phyloP scores from a whole-genome alignment of 2,113 vertebrate genomes.

The Nesogale talazaci region DNA sequence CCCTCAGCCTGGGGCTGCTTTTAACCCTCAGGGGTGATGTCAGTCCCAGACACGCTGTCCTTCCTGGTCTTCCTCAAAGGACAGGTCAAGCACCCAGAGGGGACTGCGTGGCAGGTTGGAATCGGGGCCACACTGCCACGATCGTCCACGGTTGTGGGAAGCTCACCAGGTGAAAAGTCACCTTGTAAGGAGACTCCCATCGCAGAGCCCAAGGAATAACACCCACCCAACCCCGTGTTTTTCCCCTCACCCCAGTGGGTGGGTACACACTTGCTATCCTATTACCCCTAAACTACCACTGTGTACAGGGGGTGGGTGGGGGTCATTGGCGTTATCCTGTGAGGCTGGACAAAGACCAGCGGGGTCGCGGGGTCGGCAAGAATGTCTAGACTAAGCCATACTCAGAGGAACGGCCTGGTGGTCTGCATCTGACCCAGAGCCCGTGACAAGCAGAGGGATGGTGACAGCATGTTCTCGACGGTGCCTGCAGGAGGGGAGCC shows the following conservation, averaged over 20 bases:
- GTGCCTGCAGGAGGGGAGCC: too few relatives aligned
- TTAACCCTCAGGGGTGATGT: constrained; percentile 7
- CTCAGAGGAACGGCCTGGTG: neutral
- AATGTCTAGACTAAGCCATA: neutral
- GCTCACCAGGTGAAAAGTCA: too few relatives aligned
- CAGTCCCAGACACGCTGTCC: neutral
- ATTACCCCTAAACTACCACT: neutral
- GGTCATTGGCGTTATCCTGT: neutral
- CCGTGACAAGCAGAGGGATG: neutral
- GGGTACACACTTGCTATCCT: neutral
- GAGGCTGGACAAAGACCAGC: neutral
- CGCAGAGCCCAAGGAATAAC: too few relatives aligned
- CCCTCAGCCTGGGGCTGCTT: neutral
- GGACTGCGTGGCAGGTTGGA: too few relatives aligned
- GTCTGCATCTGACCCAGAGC: neutral
- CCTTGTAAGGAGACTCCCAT: too few relatives aligned
- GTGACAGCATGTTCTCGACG: neutral
- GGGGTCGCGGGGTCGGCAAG: neutral
- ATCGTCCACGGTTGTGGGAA: too few relatives aligned
- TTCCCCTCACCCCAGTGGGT: neutral
- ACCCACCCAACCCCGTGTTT: too few relatives aligned
- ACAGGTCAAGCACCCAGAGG: too few relatives aligned
- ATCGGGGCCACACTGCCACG: too few relatives aligned
- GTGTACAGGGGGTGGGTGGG: neutral
- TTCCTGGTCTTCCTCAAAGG: too few relatives aligned